phyloP scores from a whole-genome alignment of 2,888 invertebrate species.

The Panorpa germanica region DNA sequence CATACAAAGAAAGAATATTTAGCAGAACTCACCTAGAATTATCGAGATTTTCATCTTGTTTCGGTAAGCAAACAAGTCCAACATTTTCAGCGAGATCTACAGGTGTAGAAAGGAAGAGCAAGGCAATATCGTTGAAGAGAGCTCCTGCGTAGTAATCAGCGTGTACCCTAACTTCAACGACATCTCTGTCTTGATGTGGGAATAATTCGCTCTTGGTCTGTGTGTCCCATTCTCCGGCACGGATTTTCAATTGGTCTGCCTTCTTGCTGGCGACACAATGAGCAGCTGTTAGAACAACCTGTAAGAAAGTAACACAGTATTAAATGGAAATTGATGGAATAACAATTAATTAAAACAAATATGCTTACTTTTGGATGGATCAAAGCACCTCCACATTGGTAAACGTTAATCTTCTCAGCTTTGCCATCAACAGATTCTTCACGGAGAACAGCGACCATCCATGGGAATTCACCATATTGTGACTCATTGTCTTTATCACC shows the following conservation, averaged over 20 bases:
- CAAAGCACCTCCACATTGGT: conserved; percentile 63
- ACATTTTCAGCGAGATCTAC: conserved; percentile 41
- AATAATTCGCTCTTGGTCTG: conserved; percentile 43
- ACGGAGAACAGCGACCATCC: conserved; percentile 57
- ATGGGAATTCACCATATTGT: conserved; percentile 63
- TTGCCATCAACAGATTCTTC: conserved; percentile 29
- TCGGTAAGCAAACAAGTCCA: conserved; percentile 40
- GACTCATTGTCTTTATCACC: conserved; percentile 39
- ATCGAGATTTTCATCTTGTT: conserved; percentile 23
- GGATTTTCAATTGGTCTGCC: conserved; percentile 22
- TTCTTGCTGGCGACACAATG: conserved; percentile 39
- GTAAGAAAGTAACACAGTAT: no score
- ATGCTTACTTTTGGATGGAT: no score
- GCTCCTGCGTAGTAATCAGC: conserved; percentile 38
- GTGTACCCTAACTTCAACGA: conserved; percentile 30
- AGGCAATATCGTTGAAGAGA: conserved; percentile 47
- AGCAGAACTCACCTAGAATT: no score
- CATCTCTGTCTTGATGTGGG: conserved; percentile 43
- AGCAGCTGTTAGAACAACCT: conserved; percentile 65
- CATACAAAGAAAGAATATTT: no score
- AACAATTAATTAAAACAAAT: no score
- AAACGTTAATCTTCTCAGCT: conserved; percentile 33
- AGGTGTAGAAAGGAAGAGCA: conserved; percentile 38
- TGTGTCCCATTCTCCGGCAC: conserved; percentile 65
- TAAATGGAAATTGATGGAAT: no score